A percentile compares a stretch with the other conserved stretches of the same genome.
Evolutionary conservation across 2,113 vertebrate genomes (phyloP).

Genomic region (Neogale vison): DNA sequence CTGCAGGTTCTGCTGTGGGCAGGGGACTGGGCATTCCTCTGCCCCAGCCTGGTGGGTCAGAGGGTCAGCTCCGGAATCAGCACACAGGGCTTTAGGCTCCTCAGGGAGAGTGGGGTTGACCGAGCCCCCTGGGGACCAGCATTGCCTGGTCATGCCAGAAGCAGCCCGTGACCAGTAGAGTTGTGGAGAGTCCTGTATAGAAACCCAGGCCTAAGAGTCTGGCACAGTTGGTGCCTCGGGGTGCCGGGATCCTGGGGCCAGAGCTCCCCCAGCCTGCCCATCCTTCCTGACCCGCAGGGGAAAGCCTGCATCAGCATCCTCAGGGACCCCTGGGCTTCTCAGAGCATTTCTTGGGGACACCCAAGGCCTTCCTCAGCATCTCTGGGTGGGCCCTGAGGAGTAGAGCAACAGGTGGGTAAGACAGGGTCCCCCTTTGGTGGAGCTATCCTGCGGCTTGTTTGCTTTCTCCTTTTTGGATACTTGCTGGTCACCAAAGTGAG

Average conservation of each 20-base stretch:
- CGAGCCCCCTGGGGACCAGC: neutral
- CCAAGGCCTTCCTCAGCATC: neutral
- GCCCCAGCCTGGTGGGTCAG: neutral
- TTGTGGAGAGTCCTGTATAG: neutral
- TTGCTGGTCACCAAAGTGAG: neutral
- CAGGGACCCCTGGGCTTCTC: neutral
- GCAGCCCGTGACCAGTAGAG: neutral
- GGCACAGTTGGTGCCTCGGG: neutral
- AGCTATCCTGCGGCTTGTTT: neutral
- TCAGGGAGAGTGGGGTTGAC: neutral
- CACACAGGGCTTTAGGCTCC: neutral
- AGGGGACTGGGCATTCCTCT: neutral
- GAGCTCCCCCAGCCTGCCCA: too few species aligned
- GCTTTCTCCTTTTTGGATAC: neutral
- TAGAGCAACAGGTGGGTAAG: too few species aligned
- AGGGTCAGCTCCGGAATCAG: neutral
- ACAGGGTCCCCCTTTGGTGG: neutral
- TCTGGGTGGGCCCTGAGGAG: neutral
- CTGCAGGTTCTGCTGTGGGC: neutral
- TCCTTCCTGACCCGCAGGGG: neutral
- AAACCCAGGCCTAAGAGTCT: neutral
- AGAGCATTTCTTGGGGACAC: neutral
- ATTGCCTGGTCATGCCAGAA: neutral
- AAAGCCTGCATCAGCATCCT: too few species aligned
- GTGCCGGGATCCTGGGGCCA: neutral